A percentile compares a stretch with the other conserved stretches of the same genome.
Evolutionary conservation across 2,113 vertebrate genomes (phyloP).

Genomic region (Rhabdornis inornatus): DNA sequence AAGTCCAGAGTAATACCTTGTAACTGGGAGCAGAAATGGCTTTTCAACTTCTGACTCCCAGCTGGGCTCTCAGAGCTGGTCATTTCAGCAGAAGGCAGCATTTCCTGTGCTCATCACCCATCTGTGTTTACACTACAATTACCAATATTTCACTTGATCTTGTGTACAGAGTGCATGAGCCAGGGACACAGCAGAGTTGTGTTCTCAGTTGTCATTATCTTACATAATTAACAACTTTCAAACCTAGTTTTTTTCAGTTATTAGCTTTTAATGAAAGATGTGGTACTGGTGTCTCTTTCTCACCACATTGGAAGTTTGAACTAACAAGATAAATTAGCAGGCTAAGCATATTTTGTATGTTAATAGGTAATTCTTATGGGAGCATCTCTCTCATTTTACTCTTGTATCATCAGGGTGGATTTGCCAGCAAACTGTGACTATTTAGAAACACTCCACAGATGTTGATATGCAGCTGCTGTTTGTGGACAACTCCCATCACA

Average conservation of each 20-base stretch:
- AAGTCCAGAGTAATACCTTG: background rate
- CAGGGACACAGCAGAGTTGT: background rate
- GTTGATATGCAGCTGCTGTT: background rate
- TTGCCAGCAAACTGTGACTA: background rate
- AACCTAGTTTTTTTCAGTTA: background rate
- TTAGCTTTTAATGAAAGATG: background rate
- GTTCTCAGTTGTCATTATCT: background rate
- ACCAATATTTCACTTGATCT: background rate
- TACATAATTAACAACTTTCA: background rate
- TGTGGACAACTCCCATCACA: background rate
- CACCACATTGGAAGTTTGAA: background rate
- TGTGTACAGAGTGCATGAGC: background rate
- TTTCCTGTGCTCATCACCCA: background rate
- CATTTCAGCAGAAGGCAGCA: background rate
- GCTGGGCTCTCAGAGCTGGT: background rate
- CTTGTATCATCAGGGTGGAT: background rate
- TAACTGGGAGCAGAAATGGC: background rate
- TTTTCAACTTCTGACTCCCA: constrained; percentile 1
- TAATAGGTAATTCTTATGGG: background rate
- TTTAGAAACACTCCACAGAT: background rate
- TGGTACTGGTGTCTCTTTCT: background rate
- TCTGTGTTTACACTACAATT: constrained; percentile 12
- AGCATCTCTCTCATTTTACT: background rate
- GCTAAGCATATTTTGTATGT: background rate
- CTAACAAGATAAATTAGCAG: background rate